Conservation (phyloP, 2,888 invertebrate species). For the Erpobdella octoculata region DNA sequence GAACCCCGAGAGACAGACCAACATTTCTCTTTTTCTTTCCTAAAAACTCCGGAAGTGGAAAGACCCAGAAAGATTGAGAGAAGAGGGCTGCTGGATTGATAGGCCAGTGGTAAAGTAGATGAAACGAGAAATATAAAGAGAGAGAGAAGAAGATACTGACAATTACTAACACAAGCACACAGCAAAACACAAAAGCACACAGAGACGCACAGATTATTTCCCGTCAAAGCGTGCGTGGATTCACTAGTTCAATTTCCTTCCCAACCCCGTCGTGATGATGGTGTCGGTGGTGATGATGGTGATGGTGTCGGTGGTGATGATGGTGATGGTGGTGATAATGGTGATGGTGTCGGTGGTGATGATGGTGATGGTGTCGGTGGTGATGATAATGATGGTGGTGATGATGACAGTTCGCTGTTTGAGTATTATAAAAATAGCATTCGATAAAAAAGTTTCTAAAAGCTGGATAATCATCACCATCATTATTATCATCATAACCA, state of each 20-base stretch:
- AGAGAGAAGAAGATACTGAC: no score
- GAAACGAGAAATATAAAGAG: no score
- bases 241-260: constrained; percentile 8
- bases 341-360: constrained; percentile 4
- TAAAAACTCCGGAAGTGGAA: no score
- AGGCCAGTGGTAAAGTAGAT: no score
- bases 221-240: constrained; percentile 3
- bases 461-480: neutral
- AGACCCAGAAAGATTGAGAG: no score
- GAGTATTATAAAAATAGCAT: no score
- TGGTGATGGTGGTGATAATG: constrained; percentile 8
- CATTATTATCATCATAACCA: constrained; percentile 11
- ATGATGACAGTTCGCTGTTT: neutral
- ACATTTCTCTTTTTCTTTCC: no score
- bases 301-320: neutral
- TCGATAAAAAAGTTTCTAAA: no score
- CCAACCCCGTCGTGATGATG: neutral
- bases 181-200: neutral
- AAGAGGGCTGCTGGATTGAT: no score
- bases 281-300: neutral
- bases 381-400: constrained; percentile 7
- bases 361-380: constrained; percentile 8
- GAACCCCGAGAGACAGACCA: no score
- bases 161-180: neutral
- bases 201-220: neutral